Conservation (phyloP, 2,113 vertebrate species). For the Nipponia nippon region DNA sequence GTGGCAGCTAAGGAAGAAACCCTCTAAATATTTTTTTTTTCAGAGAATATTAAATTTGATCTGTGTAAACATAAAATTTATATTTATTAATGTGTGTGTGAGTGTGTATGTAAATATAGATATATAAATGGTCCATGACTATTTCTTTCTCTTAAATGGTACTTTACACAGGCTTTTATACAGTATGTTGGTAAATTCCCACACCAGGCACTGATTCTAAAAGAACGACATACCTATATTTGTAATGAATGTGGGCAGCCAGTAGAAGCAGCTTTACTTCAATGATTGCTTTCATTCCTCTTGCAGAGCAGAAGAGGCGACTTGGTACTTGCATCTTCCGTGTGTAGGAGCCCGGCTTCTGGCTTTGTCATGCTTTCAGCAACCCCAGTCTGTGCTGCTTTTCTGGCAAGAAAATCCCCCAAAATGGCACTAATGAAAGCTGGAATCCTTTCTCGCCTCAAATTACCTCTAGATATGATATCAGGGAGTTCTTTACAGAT, state of each 20-base stretch:
- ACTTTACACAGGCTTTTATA: conserved; percentile 44
- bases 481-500: neutral
- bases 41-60: conserved; percentile 57
- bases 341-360: neutral
- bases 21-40: conserved; percentile 28
- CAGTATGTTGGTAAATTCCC: conserved; percentile 9
- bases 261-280: conserved; percentile 15
- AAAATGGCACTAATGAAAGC: neutral
- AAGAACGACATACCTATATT: neutral
- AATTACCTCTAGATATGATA: neutral
- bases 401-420: neutral
- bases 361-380: neutral
- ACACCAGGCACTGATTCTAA: conserved; percentile 17
- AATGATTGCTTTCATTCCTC: conserved; percentile 9
- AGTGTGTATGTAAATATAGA: conserved; percentile 10
- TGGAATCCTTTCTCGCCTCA: neutral
- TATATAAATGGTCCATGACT: conserved; percentile 48
- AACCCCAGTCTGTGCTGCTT: neutral
- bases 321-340: neutral
- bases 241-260: neutral
- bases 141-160: conserved; percentile 56
- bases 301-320: neutral
- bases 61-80: conserved; percentile 46
- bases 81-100: conserved; percentile 55
- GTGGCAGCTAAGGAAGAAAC: conserved; percentile 56